phyloP scores from a whole-genome alignment of 2,888 invertebrate genomes.

The Pheosia tremula region DNA sequence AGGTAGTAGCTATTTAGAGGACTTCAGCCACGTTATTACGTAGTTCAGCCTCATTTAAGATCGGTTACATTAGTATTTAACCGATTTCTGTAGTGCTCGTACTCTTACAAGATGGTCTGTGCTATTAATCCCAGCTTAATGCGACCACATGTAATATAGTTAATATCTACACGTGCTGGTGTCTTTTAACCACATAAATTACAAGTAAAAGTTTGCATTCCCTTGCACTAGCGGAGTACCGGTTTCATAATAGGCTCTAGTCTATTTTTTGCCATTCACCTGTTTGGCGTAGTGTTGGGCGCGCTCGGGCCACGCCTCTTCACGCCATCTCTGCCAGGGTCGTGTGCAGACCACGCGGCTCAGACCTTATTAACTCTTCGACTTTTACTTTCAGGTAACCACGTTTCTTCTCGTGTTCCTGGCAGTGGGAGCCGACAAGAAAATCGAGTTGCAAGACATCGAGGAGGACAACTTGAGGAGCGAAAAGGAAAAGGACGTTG shows the following conservation, averaged over 20 bases:
- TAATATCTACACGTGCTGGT: conserved; percentile 45
- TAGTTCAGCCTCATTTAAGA: neutral
- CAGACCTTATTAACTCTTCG: conserved; percentile 53
- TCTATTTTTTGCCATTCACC: conserved; percentile 79
- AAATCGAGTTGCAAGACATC: conserved; percentile 89
- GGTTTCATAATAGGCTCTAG: conserved; percentile 72
- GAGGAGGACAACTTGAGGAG: conserved; percentile 88
- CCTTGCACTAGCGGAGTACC: conserved; percentile 63
- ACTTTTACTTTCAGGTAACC: conserved; percentile 76
- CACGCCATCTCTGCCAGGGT: conserved; percentile 52
- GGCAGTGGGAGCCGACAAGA: conserved; percentile 81
- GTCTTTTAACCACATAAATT: conserved; percentile 69
- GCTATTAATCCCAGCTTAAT: conserved; percentile 34
- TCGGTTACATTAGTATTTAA: neutral
- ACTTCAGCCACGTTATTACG: neutral
- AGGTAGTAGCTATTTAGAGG: conserved; percentile 2
- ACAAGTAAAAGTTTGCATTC: conserved; percentile 78
- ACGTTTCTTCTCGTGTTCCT: conserved; percentile 60
- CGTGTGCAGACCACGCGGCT: conserved; percentile 44
- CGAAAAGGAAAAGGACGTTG: conserved; percentile 74
- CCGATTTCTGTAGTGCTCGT: neutral
- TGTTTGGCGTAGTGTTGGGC: conserved; percentile 56
- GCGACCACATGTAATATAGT: conserved; percentile 53
- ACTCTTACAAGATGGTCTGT: conserved; percentile 15
- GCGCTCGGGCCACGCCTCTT: conserved; percentile 50